A percentile compares a stretch with the other conserved stretches of the same genome.
Conservation (phyloP, 92 coral and sea anemone genomes). For the Plumapathes pennacea region DNA sequence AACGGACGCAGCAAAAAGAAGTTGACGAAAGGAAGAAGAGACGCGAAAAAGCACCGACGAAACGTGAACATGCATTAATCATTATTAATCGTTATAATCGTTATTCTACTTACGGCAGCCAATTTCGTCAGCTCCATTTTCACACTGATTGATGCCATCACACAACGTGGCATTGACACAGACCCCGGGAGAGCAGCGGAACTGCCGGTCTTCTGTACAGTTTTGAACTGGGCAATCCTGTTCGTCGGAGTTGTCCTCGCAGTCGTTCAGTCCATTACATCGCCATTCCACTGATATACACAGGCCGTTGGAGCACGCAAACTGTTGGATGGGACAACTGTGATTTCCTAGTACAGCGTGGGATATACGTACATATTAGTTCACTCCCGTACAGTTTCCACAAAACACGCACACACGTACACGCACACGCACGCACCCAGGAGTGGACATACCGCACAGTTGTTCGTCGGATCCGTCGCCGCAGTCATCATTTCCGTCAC, state of each 20-base stretch:
- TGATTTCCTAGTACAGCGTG: conserved; percentile 8
- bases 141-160: conserved; percentile 80
- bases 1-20: too few species aligned
- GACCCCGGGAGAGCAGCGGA: conserved; percentile 34
- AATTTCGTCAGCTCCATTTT: conserved; percentile 68
- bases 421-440: too few species aligned
- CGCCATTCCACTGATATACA: conserved; percentile 59
- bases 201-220: conserved; percentile 49
- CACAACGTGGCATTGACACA: conserved; percentile 60
- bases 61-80: too few species aligned
- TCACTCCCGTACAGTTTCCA: too few species aligned
- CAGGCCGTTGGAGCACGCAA: conserved; percentile 60
- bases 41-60: too few species aligned
- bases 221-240: conserved; percentile 45
- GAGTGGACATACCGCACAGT: conserved; percentile 70
- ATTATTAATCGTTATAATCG: too few species aligned
- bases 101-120: conserved; percentile 86
- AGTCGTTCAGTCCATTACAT: conserved; percentile 61
- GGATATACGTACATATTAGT: neutral
- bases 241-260: conserved; percentile 66
- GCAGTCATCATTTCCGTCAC: conserved; percentile 82
- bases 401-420: too few species aligned
- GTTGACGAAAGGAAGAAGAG: too few species aligned
- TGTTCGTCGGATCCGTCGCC: conserved; percentile 78
- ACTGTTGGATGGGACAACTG: conserved; percentile 49